Evolutionary conservation across 2,888 invertebrate genomes (phyloP), one percentile per base, ranked within the genome.

Genomic region (Amiota communis): DNA sequence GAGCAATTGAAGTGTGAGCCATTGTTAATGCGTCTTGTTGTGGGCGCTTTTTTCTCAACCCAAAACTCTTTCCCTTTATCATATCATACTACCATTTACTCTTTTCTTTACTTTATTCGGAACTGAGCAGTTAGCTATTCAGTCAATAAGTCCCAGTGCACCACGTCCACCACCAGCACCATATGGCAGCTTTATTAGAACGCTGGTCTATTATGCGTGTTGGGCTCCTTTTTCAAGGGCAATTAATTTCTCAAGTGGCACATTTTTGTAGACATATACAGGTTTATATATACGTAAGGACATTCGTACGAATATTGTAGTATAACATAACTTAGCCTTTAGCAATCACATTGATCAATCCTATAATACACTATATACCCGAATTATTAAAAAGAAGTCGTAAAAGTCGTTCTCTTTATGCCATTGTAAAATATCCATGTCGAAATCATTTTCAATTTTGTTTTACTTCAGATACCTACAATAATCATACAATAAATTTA

Each of bases 231-330:
- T 86, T 89, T 88, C 87, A 88, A 86, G 89, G 87, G 85, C 86
- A 87, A 89, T 88, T 89, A 88, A 89, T 88, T 88, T 88, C 84
- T 84, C 82, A 84, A 85, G 84, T 88, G 86, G 87, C 88, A 88
- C 87, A 88, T 87, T 87, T n/a, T 86, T 87, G 86, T 87, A 80
- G 86, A 83, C 82, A 79, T 71, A 23, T 73, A 75, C 75, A 73
- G 70, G 51, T 36, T 23, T n/a, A 63, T 46, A 63, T n/a, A 63
- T 46, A 63, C 0, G 23, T 11, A 12, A 64, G n/a, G n/a, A 6
- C 64, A 8, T 6, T 64, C 20, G 17, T 6, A 64, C 47, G 36
- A 23, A 51, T 72, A 59, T 65, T 78, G 76, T 36, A 36, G 76
- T 36, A 36, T 36, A 36, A 36, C 36, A n/a, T n/a, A n/a, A n/a